phyloP scores from a whole-genome alignment of 1,140 invertebrate species.

The Leptopilina clavipes region DNA sequence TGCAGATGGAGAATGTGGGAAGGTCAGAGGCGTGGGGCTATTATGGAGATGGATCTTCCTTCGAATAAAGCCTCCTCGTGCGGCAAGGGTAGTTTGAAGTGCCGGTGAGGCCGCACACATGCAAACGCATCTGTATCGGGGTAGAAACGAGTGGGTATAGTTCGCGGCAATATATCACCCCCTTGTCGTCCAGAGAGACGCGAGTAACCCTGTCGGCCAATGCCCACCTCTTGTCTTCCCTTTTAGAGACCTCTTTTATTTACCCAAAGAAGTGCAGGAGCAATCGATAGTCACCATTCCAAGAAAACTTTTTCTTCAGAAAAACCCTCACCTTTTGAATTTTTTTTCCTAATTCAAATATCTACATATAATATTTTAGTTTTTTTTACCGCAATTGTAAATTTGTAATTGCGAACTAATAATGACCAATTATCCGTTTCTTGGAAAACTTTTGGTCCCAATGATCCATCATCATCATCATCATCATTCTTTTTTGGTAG shows the following conservation, averaged over 20 bases:
- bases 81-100: slow-evolving; percentile 65
- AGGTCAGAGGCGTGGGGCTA: slow-evolving; percentile 65
- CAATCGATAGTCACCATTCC: slow-evolving; percentile 17
- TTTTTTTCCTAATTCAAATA: too few relatives aligned
- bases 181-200: slow-evolving; percentile 66
- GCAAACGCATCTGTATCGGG: slow-evolving; percentile 48
- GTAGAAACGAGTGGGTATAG: slow-evolving; percentile 48
- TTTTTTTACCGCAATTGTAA: too few relatives aligned
- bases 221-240: slow-evolving; percentile 38
- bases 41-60: slow-evolving; percentile 74
- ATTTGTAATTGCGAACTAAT: not conserved
- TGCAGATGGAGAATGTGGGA: slow-evolving; percentile 60
- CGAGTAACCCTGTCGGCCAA: slow-evolving; percentile 50
- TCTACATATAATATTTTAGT: too few relatives aligned
- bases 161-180: slow-evolving; percentile 69
- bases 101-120: slow-evolving; percentile 49
- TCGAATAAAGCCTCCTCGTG: slow-evolving; percentile 66
- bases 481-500: slow-evolving; percentile 23
- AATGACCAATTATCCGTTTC: not conserved
- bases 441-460: slow-evolving; percentile 6
- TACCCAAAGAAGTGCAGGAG: not conserved
- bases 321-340: too few relatives aligned
- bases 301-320: not conserved
- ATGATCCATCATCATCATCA: not conserved
- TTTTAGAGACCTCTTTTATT: slow-evolving; percentile 7